Evolutionary conservation across 2,113 vertebrate genomes (phyloP), one percentile per base, ranked within the genome.

Genomic region (Grallaria varia): DNA sequence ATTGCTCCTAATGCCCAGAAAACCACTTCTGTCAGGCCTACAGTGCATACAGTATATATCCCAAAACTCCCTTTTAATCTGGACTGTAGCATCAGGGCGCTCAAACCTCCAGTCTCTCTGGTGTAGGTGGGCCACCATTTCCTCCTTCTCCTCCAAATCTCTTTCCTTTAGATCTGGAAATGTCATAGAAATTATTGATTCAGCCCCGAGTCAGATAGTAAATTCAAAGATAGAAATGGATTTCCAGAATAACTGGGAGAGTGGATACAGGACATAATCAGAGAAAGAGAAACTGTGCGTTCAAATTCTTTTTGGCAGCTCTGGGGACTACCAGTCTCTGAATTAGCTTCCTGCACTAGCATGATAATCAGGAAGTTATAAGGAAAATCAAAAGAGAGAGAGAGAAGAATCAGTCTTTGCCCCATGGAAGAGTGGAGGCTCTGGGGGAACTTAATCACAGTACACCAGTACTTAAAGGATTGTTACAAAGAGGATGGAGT

Each of bases 81-180:
- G 39, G 42, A 35, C 25, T 77, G 23, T 39, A 77, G 2, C 4
- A 24, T 47, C 47, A 85, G 12, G 3, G 15, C n/a, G 10, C 33
- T 64, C 8, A 78, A 39, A 74, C 2, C 12, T 79, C 24, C 44
- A 49, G 30, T 49, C 35, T 23, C 33, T 55, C 42, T 84, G 16
- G 5, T 67, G 14, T 74, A 84, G 8, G 6, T 0, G 0, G 19
- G 21, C 10, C n/a, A 72, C 5, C 0, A 3, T 68, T 82, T 91
- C 14, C 12, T 77, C 10, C 7, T 78, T 4, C 25, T 80, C 56
- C 79, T 76, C 44, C 58, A 75, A 63, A 63, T 49, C 42, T 6
- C 10, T 74, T 84, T 74, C 23, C 39, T 24, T 84, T 52, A 84
- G 25, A 33, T 69, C 14, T 73, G 62, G 53, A 83, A 80, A 69